Percentiles rank a stretch among this genome's conserved stretches.
phyloP scores from a whole-genome alignment of 2,888 invertebrate species.

The Tridacna crocea region DNA sequence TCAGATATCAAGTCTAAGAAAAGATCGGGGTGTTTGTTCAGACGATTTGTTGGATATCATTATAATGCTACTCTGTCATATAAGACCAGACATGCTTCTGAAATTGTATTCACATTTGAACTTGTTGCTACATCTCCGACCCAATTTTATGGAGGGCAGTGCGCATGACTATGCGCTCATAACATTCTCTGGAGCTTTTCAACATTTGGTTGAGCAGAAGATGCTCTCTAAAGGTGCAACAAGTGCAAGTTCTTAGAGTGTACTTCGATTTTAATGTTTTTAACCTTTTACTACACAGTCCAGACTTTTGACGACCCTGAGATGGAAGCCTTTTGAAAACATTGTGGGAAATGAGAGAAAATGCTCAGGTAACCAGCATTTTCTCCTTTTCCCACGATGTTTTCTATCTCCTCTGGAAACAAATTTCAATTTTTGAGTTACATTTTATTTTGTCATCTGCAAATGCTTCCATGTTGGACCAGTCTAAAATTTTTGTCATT shows the following conservation, averaged over 20 bases:
- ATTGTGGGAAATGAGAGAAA: no score
- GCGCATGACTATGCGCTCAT: conserved; percentile 78
- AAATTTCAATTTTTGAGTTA: no score
- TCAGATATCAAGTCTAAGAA: conserved; percentile 49
- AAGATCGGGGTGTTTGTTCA: conserved; percentile 58
- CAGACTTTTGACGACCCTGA: not conserved
- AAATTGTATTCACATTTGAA: conserved; percentile 73
- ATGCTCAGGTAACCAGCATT: no score
- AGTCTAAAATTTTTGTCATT: no score
- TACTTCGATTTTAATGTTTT: not conserved
- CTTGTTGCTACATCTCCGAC: conserved; percentile 74
- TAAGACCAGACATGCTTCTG: conserved; percentile 59
- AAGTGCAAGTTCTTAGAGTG: not conserved
- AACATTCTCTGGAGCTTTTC: conserved; percentile 76
- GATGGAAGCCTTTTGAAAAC: no score
- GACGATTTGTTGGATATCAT: conserved; percentile 74
- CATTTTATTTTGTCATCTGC: no score
- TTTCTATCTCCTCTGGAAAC: no score
- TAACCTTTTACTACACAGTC: not conserved
- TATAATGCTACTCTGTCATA: conserved; percentile 71
- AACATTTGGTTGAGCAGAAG: conserved; percentile 74
- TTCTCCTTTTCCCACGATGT: no score
- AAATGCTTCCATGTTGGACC: no score
- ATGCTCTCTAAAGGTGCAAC: conserved; percentile 45
- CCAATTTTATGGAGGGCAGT: conserved; percentile 75